Evolutionary conservation across 2,113 vertebrate genomes (phyloP).

Genomic region (Origma solitaria): DNA sequence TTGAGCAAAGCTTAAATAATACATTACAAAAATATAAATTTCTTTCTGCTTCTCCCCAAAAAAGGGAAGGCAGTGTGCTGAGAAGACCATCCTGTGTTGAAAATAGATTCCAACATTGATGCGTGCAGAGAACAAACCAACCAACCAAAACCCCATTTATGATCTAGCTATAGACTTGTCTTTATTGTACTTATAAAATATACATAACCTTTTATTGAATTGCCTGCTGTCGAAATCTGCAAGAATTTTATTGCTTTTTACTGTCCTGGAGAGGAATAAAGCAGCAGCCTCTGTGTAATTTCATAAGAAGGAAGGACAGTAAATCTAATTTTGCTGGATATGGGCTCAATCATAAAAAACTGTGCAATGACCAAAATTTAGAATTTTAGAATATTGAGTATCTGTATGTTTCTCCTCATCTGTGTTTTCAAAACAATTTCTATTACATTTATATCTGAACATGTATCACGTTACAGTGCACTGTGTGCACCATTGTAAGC

Average conservation of each 20-base stretch:
- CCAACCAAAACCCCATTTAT: constrained; percentile 33
- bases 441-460: neutral
- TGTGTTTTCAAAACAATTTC: neutral
- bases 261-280: constrained; percentile 80
- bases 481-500: neutral
- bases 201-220: constrained; percentile 84
- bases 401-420: neutral
- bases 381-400: neutral
- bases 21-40: constrained; percentile 67
- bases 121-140: constrained; percentile 4
- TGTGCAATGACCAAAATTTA: constrained; percentile 53
- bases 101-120: neutral
- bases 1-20: constrained; percentile 69
- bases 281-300: constrained; percentile 78
- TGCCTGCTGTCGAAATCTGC: constrained; percentile 81
- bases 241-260: constrained; percentile 85
- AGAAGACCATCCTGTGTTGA: neutral
- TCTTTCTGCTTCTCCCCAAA: constrained; percentile 26
- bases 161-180: constrained; percentile 68
- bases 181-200: constrained; percentile 88
- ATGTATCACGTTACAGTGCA: neutral
- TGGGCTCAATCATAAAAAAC: constrained; percentile 73
- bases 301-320: constrained; percentile 77
- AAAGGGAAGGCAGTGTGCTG: neutral
- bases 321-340: constrained; percentile 80